A percentile compares a stretch with the other conserved stretches of the same genome.
These are phyloP conservation scores for Drosophila neoperkinsi DNA, from an alignment of 2,888 invertebrate genomes.

Conservation along the genomic window DNA sequence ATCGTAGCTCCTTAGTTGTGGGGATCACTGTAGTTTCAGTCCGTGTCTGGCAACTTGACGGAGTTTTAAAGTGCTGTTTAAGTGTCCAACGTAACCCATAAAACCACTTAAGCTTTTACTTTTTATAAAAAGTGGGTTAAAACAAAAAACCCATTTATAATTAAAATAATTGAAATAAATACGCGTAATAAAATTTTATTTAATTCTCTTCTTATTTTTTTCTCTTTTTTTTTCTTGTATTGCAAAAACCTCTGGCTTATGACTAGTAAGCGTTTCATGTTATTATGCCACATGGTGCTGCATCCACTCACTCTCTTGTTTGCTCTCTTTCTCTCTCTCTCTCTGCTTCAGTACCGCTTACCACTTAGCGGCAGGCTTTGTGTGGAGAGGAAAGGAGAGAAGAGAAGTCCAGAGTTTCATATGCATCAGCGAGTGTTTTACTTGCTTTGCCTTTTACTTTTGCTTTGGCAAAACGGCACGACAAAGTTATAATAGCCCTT, in stretches of 20 bases:
- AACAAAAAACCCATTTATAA: constrained; percentile 19
- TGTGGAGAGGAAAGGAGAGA: background rate
- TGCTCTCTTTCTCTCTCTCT: no score
- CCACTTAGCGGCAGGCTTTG: background rate
- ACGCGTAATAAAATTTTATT: constrained; percentile 1
- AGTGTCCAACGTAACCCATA: constrained; percentile 1
- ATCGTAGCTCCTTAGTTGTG: background rate
- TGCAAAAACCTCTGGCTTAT: constrained; percentile 29
- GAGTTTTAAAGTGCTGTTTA: background rate
- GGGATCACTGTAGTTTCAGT: background rate
- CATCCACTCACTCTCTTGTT: background rate
- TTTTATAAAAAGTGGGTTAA: constrained; percentile 10
- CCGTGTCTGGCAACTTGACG: background rate
- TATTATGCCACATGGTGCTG: constrained; percentile 28
- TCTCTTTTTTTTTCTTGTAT: constrained; percentile 5
- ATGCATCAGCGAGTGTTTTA: constrained; percentile 41
- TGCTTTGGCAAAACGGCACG: constrained; percentile 48
- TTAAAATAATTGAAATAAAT: constrained; percentile 36
- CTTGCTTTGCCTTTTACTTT: constrained; percentile 25
- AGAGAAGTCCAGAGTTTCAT: constrained; percentile 18
- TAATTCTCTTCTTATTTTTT: constrained; percentile 5
- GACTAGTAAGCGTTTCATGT: constrained; percentile 42
- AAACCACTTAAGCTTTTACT: constrained; percentile 6
- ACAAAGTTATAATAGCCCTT: constrained; percentile 77
- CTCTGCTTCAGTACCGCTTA: background rate